Evolutionary conservation across 2,797 vertebrate genomes (phyloP).

Genomic region (Oreochromis mossambicus): DNA sequence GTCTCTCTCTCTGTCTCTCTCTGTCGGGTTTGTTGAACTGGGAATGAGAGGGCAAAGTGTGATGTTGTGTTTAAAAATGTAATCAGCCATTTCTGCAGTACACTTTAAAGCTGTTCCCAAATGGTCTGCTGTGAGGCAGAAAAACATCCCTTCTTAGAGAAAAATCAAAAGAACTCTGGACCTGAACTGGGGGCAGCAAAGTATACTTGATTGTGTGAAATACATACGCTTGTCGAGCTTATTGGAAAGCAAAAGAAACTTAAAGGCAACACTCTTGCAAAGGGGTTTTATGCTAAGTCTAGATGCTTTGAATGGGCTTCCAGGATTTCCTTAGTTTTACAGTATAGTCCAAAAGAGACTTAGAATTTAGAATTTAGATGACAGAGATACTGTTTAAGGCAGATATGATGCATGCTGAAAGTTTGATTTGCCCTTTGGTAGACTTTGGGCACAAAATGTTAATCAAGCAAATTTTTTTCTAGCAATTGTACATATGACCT

Average conservation of each 20-base stretch:
- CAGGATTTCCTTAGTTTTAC: neutral
- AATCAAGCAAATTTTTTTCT: neutral
- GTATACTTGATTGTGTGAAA: neutral
- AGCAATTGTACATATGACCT: neutral
- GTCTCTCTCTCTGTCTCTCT: neutral
- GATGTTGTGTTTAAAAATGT: neutral
- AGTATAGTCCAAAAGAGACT: neutral
- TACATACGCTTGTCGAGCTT: neutral
- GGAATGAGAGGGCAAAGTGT: neutral
- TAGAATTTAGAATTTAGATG: neutral
- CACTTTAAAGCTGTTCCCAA: neutral
- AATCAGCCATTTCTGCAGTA: neutral
- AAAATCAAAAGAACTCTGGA: neutral
- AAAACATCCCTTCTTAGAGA: neutral
- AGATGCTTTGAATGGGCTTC: neutral
- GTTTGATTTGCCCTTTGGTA: neutral
- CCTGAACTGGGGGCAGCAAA: neutral
- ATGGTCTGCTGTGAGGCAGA: neutral
- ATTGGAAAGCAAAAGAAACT: neutral
- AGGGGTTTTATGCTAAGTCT: neutral
- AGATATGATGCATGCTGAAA: neutral
- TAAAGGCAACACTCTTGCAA: neutral
- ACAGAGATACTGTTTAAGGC: neutral
- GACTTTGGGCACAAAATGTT: neutral
- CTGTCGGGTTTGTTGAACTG: neutral